Percentiles rank a stretch among this genome's conserved stretches.
phyloP scores from a whole-genome alignment of 1,140 invertebrate genomes.

The Copidosoma floridanum region DNA sequence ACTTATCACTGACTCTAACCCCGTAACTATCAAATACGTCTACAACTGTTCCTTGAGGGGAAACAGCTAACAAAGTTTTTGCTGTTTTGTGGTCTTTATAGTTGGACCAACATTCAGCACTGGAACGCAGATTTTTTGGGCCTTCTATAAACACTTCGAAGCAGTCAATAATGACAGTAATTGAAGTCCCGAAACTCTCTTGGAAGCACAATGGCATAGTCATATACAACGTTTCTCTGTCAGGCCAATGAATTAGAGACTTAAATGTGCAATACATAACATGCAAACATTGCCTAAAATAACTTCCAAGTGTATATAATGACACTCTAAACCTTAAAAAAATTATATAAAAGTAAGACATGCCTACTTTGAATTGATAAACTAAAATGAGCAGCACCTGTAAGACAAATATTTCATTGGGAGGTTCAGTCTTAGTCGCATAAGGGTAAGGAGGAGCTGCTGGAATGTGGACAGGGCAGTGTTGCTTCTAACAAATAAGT shows the following conservation, averaged over 20 bases:
- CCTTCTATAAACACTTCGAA: conserved; percentile 31
- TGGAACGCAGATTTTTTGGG: conserved; percentile 3
- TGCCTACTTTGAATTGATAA: not conserved
- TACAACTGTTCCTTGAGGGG: conserved; percentile 33
- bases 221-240: not conserved
- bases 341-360: not conserved
- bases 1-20: conserved; percentile 35
- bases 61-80: conserved; percentile 37
- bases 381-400: not conserved
- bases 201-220: conserved; percentile 9
- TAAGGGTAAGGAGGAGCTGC: conserved; percentile 1
- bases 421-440: conserved; percentile 12
- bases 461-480: not conserved
- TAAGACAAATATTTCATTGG: conserved; percentile 4
- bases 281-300: conserved; percentile 6
- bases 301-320: not conserved
- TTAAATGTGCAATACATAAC: not conserved
- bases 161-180: conserved; percentile 29
- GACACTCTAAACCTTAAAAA: too few relatives aligned
- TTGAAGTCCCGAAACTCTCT: not conserved
- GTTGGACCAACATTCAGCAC: conserved; percentile 20
- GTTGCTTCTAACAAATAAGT: not conserved
- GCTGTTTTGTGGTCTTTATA: conserved; percentile 30
- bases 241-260: not conserved
- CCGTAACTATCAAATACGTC: conserved; percentile 34